Evolutionary conservation across 2,797 vertebrate species (phyloP), one percentile per base, ranked within the genome.

Genomic region (Adrianichthys oophorus): DNA sequence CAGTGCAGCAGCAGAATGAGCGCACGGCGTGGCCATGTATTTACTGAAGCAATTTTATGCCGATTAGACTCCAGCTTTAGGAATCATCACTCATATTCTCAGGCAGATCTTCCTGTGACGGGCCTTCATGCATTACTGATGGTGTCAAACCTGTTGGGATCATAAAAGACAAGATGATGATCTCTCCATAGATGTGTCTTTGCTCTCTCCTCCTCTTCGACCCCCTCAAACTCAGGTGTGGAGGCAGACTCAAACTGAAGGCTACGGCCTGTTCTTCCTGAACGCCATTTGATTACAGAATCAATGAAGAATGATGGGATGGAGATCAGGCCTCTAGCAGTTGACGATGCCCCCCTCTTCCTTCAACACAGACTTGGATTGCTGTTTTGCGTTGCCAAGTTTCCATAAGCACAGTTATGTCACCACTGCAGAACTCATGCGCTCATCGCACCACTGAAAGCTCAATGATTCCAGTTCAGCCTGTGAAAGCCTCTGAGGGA

Each of bases 11-110:
- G 76, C 65, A 49, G 59, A 62, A 74, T 78, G 76, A 76, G 77
- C 24, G 23, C 64, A 71, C 62, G 43, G 54, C 67, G 10, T 12
- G 32, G 32, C 10, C 32, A 1, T 13, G 79, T 87, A 86, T 88
- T 87, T 86, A 87, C 85, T 70, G 78, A 84, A 71, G 85, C 78
- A 84, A 88, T 90, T 89, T 90, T 75, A 65, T 56, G 77, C 81
- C 64, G 82, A 89, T 87, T 85, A 84, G 77, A 85, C 32, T 52
- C 53, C 5, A 68, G 62, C 65, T 64, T 76, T 78, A 50, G 44
- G 70, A 82, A 75, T 80, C 79, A 85, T 84, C 78, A 63, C 70
- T 87, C 79, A 84, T 65, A 72, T 79, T 76, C 32, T 14, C 54
- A 17, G 46, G 42, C 58, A 58, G 68, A 80, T 84, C 82, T 60